Base-by-base conservation (phyloP, 2,888 invertebrate species). In the Orgyia antiqua region DNA sequence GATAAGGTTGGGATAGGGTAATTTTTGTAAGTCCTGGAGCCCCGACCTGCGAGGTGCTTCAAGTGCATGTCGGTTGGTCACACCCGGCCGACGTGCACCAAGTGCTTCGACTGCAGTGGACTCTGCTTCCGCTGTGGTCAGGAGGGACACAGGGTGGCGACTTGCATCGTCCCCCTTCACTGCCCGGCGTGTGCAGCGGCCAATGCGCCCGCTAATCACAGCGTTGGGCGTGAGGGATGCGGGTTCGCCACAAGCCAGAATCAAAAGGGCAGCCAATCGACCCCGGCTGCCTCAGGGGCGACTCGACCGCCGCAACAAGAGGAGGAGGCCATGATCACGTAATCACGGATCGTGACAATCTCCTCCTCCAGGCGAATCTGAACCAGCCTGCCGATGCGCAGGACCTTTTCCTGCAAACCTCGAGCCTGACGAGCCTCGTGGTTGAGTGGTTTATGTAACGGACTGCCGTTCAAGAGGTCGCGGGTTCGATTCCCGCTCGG, bases 311-410 rank as follows among this genome's bases (percentile, higher is more conserved):
- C 20, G 3, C 9, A 4, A 4, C 6, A 9, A 3, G 9, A 4
- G 20, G 20, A 20, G 20, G 20, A 20, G 20, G n/a, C 2, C 3
- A 20, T 20, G 20, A 9, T 2, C 9, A 20, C 20, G n/a, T n/a
- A n/a, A n/a, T n/a, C n/a, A n/a, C n/a, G n/a, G n/a, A n/a, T n/a
- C n/a, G n/a, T n/a, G n/a, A n/a, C n/a, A n/a, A n/a, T n/a, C n/a
- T n/a, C n/a, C n/a, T 34, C 9, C 29, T 39, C 3, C 39, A 39
- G 27, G 29, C 27, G 11, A 39, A 39, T 10, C 10, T 39, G 12
- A 34, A 31, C 20, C 29, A 34, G 24, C 31, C 20, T 11, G 40
- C 31, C n/a, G 13, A 17, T 5, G 39, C 39, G 10, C 38, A 34
- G 15, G 31, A 39, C 9, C 17, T 39, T 0, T 8, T 39, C 10